Conservation (phyloP, 2,888 invertebrate species). For the Lochmaea crataegi region DNA sequence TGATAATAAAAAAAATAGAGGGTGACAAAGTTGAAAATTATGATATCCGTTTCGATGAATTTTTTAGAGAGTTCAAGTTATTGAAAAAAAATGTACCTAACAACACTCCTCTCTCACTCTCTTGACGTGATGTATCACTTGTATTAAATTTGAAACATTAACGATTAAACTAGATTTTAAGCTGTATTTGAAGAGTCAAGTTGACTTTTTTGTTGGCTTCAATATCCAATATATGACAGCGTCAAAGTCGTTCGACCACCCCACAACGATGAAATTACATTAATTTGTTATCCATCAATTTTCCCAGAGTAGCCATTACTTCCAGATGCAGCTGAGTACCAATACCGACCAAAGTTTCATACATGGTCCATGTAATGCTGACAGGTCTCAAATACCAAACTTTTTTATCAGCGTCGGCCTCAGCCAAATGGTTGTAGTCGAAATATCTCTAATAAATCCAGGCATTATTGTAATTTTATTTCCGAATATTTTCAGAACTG, state of each 20-base stretch:
- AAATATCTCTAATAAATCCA: neutral
- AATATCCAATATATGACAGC: slow-evolving; percentile 4
- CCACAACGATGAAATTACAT: slow-evolving; percentile 21
- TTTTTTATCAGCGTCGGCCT: slow-evolving; percentile 9
- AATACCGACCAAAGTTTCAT: slow-evolving; percentile 32
- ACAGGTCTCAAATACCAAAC: slow-evolving; percentile 30
- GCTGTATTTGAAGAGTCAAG: neutral
- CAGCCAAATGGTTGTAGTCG: neutral
- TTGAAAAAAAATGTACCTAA: too few species aligned
- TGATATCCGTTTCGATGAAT: too few species aligned
- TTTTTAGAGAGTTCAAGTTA: too few species aligned
- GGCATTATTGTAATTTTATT: too few species aligned
- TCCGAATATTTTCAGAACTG: too few species aligned
- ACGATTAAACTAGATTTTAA: neutral
- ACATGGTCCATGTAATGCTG: slow-evolving; percentile 27
- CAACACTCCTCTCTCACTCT: too few species aligned
- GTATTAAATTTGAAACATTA: neutral
- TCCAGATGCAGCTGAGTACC: slow-evolving; percentile 33
- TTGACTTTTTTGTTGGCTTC: neutral
- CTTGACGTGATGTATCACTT: too few species aligned
- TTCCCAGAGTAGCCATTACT: slow-evolving; percentile 30
- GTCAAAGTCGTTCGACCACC: slow-evolving; percentile 5
- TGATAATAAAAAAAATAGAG: too few species aligned
- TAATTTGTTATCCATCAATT: slow-evolving; percentile 33
- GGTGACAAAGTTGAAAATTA: too few species aligned